Base-by-base conservation (phyloP, 2,888 invertebrate species). In the Cyclophora punctaria region DNA sequence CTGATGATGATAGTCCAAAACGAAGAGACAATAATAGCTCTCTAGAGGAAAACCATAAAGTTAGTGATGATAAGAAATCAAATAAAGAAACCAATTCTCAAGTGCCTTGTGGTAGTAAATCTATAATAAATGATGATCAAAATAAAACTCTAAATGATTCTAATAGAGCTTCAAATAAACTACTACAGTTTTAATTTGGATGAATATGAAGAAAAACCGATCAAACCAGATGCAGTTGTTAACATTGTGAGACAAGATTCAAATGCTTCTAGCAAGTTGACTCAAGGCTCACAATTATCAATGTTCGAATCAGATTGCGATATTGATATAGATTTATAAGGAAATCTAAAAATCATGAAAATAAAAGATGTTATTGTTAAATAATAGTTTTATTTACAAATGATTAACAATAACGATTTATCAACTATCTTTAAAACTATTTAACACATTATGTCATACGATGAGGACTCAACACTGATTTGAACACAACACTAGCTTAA, bases 231-330 rank as follows among this genome's bases (percentile, higher is more conserved):
- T 52, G 53, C 48, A 56, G 56, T 63, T 43, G 49, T 63, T 4
- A 66, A 65, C 57, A 59, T 64, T 55, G 62, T 56, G 46, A 66
- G 55, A 37, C 59, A 63, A 56, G 68, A 53, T 50, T 45, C 58
- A 34, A 67, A 53, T 55, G 60, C 58, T 47, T 52, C 58, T 3
- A 55, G 45, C 51, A 53, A 51, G 48, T 53, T 57, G 7, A 59
- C 65, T 37, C 59, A 64, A 35, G 64, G 67, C 64, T 86, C 89
- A 41, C 88, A 89, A 70, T 72, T 81, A 66, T 89, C 89, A 43
- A 85, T 89, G 57, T 90, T 90, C 76, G 89, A 89, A 63, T 78
- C 83, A 44, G 86, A 89, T 68, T 87, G 87, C 80, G 88, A 89
- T 77, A 79, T 89, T 60, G 86, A 85, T 73, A 75, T 90, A 65